Evolutionary conservation across 2,888 invertebrate genomes (phyloP), one percentile per base, ranked within the genome.

Genomic region (Pterobdella sp.): DNA sequence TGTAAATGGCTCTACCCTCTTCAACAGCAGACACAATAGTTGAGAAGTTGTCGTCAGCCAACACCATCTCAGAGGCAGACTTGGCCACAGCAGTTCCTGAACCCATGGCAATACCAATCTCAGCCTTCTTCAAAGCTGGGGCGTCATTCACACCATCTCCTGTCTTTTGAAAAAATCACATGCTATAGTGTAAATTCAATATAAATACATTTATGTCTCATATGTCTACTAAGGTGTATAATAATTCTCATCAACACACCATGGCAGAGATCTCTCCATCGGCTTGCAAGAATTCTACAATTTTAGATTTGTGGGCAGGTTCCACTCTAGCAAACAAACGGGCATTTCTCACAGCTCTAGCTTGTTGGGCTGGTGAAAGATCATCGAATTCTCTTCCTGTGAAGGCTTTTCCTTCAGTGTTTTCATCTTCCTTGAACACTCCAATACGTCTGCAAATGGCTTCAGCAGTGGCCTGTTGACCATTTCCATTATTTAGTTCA

Each of bases 101-200:
- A 79, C 98, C 98, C 98, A 99, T 99, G 82, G 98, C 97, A 86
- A 99, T 99, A 81, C 87, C 87, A 78, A 87, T 87, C 79, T 86
- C 86, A 69, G 87, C 87, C 81, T 99, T 99, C 88, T 98, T 99
- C 85, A 99, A 88, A 76, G 98, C 98, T 73, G 98, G 98, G 70
- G 97, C 97, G 85, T 99, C 98, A 85, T 99, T 99, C 77, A 99
- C 98, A 91, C 98, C 98, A 85, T 99, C 98, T 88, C 98, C 98
- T 85, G 98, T 99, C 91, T 91, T 83, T 32, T 2, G 18, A 49
- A 26, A 71, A 34, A 22, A 60, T 35, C 7, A 22, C 22, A 14
- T 42, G 49, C 7, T 14, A 42, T 7, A 14, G 7, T 14, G 49
- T 14, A 42, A 42, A 42, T 14, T 42, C 22, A 14, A 42, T 14